phyloP scores from a whole-genome alignment of 2,797 vertebrate genomes.

The Myripristis jacobus region DNA sequence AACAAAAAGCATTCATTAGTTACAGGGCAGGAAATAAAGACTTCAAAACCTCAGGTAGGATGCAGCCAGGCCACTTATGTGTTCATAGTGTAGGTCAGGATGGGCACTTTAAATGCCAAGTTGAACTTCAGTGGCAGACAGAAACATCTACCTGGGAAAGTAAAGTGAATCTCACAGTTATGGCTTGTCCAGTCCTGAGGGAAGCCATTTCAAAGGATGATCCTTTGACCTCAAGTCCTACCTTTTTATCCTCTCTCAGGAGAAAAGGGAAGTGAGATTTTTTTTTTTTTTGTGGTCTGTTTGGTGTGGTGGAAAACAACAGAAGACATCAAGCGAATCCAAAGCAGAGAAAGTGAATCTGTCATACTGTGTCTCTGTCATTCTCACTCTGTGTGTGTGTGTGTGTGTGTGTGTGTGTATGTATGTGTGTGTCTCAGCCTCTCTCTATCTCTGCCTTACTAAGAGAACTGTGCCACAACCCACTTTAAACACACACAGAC shows the following conservation, averaged over 20 bases:
- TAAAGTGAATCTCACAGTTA: background rate
- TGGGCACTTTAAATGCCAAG: constrained; percentile 6
- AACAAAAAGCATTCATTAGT: background rate
- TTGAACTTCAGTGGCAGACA: background rate
- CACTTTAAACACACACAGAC: background rate
- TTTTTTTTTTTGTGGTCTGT: background rate
- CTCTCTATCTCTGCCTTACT: background rate
- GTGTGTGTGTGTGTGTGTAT: too few relatives aligned
- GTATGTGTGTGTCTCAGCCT: too few relatives aligned
- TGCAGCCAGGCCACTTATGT: background rate
- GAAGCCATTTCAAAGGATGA: constrained; percentile 9
- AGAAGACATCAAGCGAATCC: constrained; percentile 10
- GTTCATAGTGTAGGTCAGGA: constrained; percentile 1
- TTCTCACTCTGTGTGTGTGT: background rate
- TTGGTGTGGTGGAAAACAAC: background rate
- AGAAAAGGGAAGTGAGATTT: background rate
- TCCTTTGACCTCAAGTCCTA: constrained; percentile 2
- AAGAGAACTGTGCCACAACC: background rate
- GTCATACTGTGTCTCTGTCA: constrained; percentile 29
- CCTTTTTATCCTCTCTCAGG: background rate
- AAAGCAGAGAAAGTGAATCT: constrained; percentile 8
- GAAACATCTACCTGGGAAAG: background rate
- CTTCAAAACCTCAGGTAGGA: background rate
- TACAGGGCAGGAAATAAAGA: background rate
- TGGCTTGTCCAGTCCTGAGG: background rate